phyloP scores from a whole-genome alignment of 2,797 vertebrate genomes.

The Enteromius treurensis region DNA sequence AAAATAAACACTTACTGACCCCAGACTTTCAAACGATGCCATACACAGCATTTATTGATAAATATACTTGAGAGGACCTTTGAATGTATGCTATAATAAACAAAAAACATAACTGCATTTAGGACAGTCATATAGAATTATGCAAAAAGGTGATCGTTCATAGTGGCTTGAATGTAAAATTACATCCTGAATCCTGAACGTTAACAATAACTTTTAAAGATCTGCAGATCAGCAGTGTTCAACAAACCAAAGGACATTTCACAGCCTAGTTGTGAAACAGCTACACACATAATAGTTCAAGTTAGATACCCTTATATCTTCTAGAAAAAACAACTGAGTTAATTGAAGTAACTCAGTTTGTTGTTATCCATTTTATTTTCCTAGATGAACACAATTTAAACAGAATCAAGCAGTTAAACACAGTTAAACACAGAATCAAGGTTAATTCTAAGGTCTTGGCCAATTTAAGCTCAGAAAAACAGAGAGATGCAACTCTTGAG shows the following conservation, averaged over 20 bases:
- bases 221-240: neutral
- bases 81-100: neutral
- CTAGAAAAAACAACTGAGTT: neutral
- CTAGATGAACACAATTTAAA: neutral
- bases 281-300: neutral
- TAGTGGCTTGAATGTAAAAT: neutral
- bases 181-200: neutral
- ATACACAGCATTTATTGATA: neutral
- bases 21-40: neutral
- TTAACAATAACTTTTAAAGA: neutral
- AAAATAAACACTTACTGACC: neutral
- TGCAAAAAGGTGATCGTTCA: neutral
- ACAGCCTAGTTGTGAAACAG: neutral
- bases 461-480: slow-evolving; percentile 36
- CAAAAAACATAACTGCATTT: neutral
- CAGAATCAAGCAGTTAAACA: neutral
- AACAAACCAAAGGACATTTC: neutral
- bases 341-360: neutral
- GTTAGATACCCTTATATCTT: neutral
- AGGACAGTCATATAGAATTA: neutral
- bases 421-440: neutral
- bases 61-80: neutral
- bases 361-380: no score
- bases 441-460: neutral
- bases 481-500: neutral